A percentile compares a stretch with the other conserved stretches of the same genome.
Conservation (phyloP, 2,888 invertebrate species). For the Hirtodrosophila cameraria region DNA sequence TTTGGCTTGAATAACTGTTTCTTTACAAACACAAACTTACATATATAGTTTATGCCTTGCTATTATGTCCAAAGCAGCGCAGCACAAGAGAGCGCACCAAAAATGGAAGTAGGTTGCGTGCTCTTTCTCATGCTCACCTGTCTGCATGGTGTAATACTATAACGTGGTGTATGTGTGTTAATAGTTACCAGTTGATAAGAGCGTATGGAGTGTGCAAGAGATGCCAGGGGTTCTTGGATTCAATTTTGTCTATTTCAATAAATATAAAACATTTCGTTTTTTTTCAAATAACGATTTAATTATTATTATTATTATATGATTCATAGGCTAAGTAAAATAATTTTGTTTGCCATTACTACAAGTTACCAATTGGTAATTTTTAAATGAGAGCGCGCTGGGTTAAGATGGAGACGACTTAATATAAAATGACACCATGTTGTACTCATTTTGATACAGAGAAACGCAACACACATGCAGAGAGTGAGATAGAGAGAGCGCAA, state of each 20-base stretch:
- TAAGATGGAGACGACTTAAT: too few species aligned
- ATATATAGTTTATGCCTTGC: slow-evolving; percentile 11
- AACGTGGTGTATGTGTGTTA: slow-evolving; percentile 1
- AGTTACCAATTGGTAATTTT: too few species aligned
- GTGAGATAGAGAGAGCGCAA: slow-evolving; percentile 18
- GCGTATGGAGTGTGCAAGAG: too few species aligned
- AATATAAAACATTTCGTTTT: too few species aligned
- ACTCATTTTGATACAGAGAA: slow-evolving; percentile 33
- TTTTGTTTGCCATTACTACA: too few species aligned
- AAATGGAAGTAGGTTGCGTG: slow-evolving; percentile 63
- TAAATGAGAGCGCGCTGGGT: too few species aligned
- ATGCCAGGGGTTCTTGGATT: too few species aligned
- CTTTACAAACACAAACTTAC: slow-evolving; percentile 29
- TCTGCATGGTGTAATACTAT: background rate
- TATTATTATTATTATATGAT: too few species aligned
- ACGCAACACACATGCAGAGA: background rate
- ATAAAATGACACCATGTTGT: slow-evolving; percentile 6
- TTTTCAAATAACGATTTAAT: too few species aligned
- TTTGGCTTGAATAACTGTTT: slow-evolving; percentile 58
- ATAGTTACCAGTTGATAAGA: too few species aligned
- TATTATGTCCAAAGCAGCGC: slow-evolving; percentile 19
- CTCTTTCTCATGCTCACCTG: slow-evolving; percentile 48
- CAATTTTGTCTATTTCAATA: too few species aligned
- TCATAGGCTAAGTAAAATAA: too few species aligned
- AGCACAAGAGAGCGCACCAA: slow-evolving; percentile 31